These are phyloP conservation scores for Bugula neritina DNA, from an alignment of 2,888 invertebrate genomes.

Conservation along the genomic window DNA sequence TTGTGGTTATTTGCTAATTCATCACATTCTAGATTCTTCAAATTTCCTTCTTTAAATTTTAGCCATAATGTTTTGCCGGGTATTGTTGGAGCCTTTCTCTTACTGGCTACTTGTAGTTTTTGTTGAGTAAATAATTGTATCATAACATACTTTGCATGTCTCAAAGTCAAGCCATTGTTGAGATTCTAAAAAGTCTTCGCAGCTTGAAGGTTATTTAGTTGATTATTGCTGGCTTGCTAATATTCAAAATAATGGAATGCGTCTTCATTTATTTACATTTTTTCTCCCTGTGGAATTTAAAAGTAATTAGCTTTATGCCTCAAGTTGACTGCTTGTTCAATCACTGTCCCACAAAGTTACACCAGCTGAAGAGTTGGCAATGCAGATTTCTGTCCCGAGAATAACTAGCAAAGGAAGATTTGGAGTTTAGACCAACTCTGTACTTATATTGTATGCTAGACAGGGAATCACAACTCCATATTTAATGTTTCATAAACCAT, in stretches of 20 bases:
- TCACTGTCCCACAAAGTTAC: too few relatives aligned
- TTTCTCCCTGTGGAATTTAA: neutral
- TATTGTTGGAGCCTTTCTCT: neutral
- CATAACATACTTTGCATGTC: too few relatives aligned
- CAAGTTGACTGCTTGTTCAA: too few relatives aligned
- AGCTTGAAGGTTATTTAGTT: neutral
- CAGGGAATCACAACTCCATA: too few relatives aligned
- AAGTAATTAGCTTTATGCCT: neutral
- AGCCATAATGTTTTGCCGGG: neutral
- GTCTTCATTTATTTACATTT: neutral
- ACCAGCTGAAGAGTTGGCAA: too few relatives aligned
- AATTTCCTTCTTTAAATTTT: neutral
- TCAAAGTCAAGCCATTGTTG: neutral
- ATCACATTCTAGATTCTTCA: neutral
- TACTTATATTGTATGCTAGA: too few relatives aligned
- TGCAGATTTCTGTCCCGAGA: too few relatives aligned
- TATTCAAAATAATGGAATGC: constrained; percentile 25
- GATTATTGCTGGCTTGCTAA: constrained; percentile 21
- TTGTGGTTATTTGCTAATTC: neutral
- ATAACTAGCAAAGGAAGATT: too few relatives aligned
- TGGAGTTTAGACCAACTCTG: too few relatives aligned
- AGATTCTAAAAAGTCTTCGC: neutral
- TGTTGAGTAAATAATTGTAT: too few relatives aligned
- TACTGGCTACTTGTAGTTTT: neutral
- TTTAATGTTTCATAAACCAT: too few relatives aligned